Conservation (phyloP, 2,113 vertebrate species). For the Vulpes vulpes region DNA sequence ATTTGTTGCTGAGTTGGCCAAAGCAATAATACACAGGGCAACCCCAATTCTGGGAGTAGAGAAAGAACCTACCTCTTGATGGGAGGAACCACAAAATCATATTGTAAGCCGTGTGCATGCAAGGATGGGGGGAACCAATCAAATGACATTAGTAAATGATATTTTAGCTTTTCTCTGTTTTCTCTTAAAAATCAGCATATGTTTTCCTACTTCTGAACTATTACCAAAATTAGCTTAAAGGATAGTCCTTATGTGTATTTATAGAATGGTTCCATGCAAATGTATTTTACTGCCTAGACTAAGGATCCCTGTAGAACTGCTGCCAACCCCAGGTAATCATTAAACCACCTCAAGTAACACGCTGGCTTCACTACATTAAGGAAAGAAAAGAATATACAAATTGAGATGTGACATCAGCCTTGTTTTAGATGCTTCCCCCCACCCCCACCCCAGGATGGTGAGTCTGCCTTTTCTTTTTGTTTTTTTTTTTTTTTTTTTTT, state of each 20-base stretch:
- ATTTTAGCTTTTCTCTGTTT: conserved; percentile 12
- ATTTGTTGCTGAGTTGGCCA: background rate
- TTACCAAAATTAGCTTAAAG: conserved; percentile 57
- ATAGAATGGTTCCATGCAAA: conserved; percentile 41
- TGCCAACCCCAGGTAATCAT: conserved; percentile 76
- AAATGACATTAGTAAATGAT: background rate
- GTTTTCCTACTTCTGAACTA: conserved; percentile 42
- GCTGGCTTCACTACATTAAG: conserved; percentile 18
- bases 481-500: no score
- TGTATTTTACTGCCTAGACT: conserved; percentile 64
- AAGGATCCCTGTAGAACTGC: conserved; percentile 21
- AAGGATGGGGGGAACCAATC: background rate
- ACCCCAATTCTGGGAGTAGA: background rate
- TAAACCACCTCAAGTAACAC: conserved; percentile 59
- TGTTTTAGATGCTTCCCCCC: conserved; percentile 45
- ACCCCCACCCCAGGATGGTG: background rate
- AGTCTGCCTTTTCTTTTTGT: conserved; percentile 23
- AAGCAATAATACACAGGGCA: background rate
- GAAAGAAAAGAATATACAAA: conserved; percentile 62
- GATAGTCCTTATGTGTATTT: conserved; percentile 41
- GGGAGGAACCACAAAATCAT: background rate
- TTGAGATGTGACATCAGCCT: conserved; percentile 71
- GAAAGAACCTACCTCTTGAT: background rate
- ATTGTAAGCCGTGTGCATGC: background rate
- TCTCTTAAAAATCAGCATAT: background rate